Evolutionary conservation across 1,140 invertebrate species (phyloP).

Genomic region (Drosophila mojavensis): DNA sequence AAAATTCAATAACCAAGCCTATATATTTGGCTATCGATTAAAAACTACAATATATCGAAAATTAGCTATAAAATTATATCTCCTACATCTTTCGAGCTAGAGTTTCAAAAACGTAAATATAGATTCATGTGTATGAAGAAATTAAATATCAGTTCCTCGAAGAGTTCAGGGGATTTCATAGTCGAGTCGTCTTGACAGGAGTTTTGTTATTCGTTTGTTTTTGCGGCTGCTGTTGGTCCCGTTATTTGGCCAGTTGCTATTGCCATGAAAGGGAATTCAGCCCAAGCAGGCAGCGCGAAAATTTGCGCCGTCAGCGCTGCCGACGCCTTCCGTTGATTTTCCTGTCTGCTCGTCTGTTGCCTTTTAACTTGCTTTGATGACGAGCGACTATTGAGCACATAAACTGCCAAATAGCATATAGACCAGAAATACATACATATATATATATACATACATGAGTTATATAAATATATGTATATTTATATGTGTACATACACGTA

Average conservation of each 20-base stretch:
- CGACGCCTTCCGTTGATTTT: constrained; percentile 37
- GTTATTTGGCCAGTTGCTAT: constrained; percentile 33
- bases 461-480: no score
- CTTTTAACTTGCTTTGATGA: constrained; percentile 40
- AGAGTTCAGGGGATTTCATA: no score
- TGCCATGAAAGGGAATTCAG: constrained; percentile 52
- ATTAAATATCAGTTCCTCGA: no score
- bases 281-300: constrained; percentile 38
- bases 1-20: no score
- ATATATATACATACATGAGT: neutral
- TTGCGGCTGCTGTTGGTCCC: constrained; percentile 19
- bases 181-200: no score
- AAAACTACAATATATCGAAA: no score
- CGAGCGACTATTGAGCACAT: constrained; percentile 33
- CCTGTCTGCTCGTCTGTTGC: constrained; percentile 17
- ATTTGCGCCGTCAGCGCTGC: constrained; percentile 47
- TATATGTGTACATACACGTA: neutral
- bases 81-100: no score
- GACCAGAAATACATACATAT: neutral
- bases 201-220: constrained; percentile 1
- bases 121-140: no score
- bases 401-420: constrained; percentile 26
- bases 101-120: no score
- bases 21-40: no score
- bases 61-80: no score